Evolutionary conservation across 1,140 invertebrate genomes (phyloP), one percentile per base, ranked within the genome.

Genomic region (Cardiocondyla obscurior): DNA sequence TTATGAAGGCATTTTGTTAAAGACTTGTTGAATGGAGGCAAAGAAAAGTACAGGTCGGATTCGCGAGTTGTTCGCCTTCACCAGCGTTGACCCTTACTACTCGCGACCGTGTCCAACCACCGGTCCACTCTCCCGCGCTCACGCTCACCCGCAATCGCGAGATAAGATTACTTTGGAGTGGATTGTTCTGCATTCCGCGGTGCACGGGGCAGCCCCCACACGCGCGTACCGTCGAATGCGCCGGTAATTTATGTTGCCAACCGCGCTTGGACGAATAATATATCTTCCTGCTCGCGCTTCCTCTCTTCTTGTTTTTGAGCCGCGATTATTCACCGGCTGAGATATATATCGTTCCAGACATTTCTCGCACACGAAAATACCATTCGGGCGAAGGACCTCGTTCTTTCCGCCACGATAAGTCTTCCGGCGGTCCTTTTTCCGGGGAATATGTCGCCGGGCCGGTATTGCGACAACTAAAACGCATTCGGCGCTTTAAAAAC

Each of bases 341-440:
- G 74, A 79, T 79, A 79, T 79, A 79, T 79, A 79, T 79, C 62
- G 62, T 69, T 79, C 62, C 74, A 69, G 62, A 79, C 74, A 79
- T 79, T 79, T 65, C 51, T 67, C 22, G 74, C 74, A 67, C 74
- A 79, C 62, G 62, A 69, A 79, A 79, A 79, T 79, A 69, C 74
- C 46, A 69, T 79, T 79, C 46, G 74, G 16, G 73, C 16, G 49
- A 58, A 76, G 62, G 44, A 79, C 46, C 33, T 39, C 30, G 46
- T 53, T 69, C 74, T 67, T n/a, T 67, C 46, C 74, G 74, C 33
- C 22, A 42, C 62, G 62, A 79, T 79, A 67, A 69, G 74, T 69
- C 74, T 69, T 79, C 62, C 46, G 36, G 12, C 28, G 64, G 33
- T 39, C 16, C 46, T 69, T 79, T 55, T 79, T 69, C 62, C 62